These are phyloP conservation scores for Solea senegalensis DNA, from an alignment of 2,113 vertebrate genomes.

Conservation along the genomic window DNA sequence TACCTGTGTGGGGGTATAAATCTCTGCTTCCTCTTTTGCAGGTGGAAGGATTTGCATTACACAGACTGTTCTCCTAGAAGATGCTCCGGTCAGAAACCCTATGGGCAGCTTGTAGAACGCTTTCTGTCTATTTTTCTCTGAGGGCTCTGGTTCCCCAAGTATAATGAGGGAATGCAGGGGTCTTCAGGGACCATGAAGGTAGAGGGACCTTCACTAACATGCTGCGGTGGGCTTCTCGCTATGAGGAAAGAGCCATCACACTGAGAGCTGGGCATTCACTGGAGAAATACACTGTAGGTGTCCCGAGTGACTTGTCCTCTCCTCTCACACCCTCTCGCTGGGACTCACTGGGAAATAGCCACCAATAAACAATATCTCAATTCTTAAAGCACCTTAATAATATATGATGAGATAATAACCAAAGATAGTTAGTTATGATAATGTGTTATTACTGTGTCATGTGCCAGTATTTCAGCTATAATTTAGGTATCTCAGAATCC, in stretches of 20 bases:
- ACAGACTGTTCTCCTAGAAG: slow-evolving; percentile 36
- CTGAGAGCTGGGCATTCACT: slow-evolving; percentile 39
- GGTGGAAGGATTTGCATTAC: slow-evolving; percentile 54
- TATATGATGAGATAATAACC: slow-evolving; percentile 31
- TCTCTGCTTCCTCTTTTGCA: slow-evolving; percentile 76
- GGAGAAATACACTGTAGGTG: slow-evolving; percentile 39
- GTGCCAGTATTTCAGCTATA: not conserved
- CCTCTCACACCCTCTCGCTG: slow-evolving; percentile 4
- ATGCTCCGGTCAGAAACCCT: slow-evolving; percentile 40
- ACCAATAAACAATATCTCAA: slow-evolving; percentile 27
- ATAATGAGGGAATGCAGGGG: slow-evolving; percentile 17
- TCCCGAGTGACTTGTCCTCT: slow-evolving; percentile 32
- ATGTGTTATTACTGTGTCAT: slow-evolving; percentile 21
- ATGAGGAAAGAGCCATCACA: slow-evolving; percentile 23
- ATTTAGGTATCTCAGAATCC: too few species aligned
- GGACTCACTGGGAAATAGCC: too few species aligned
- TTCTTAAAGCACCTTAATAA: slow-evolving; percentile 34
- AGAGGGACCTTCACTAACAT: slow-evolving; percentile 9
- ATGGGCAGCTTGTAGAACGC: slow-evolving; percentile 45
- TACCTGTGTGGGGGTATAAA: slow-evolving; percentile 60
- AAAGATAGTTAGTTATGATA: slow-evolving; percentile 18
- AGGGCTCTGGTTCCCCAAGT: slow-evolving; percentile 25
- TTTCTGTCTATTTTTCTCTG: slow-evolving; percentile 51
- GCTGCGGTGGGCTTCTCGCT: slow-evolving; percentile 9
- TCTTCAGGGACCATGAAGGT: slow-evolving; percentile 27